Evolutionary conservation across 2,797 vertebrate species (phyloP).

Genomic region (Alcedo quadribrachys): DNA sequence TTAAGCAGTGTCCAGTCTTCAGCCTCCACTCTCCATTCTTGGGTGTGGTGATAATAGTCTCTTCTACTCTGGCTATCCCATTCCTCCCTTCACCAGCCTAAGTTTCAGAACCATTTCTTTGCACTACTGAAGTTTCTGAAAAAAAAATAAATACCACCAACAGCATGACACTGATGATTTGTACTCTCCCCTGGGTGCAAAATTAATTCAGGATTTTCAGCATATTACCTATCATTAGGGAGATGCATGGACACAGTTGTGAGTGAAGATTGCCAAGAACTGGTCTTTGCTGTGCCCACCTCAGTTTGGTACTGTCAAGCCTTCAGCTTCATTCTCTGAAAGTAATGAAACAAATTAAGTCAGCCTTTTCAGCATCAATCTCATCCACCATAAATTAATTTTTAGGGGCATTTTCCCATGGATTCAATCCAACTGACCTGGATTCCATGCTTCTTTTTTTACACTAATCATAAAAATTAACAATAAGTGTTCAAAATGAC

Average conservation of each 20-base stretch:
- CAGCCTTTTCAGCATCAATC: slow-evolving; percentile 41
- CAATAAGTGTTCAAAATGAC: background rate
- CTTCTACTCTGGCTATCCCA: background rate
- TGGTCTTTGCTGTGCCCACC: background rate
- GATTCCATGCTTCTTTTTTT: slow-evolving; percentile 11
- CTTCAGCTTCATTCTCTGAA: slow-evolving; percentile 16
- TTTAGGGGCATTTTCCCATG: slow-evolving; percentile 54
- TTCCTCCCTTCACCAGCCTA: background rate
- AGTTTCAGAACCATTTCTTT: background rate
- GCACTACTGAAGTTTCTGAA: background rate
- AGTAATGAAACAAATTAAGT: slow-evolving; percentile 24
- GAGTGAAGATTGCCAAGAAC: background rate
- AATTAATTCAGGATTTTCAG: slow-evolving; percentile 29
- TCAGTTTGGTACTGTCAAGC: slow-evolving; percentile 35
- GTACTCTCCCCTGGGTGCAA: background rate
- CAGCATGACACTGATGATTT: background rate
- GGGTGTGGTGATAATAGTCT: background rate
- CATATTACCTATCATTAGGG: background rate
- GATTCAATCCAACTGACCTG: slow-evolving; percentile 15
- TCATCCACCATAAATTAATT: slow-evolving; percentile 37
- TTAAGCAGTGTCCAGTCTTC: background rate
- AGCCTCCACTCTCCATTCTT: background rate
- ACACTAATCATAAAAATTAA: slow-evolving; percentile 46
- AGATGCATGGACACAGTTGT: background rate
- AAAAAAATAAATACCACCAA: background rate